Evolutionary conservation across 2,797 vertebrate species (phyloP).

Genomic region (Bovichtus variegatus): DNA sequence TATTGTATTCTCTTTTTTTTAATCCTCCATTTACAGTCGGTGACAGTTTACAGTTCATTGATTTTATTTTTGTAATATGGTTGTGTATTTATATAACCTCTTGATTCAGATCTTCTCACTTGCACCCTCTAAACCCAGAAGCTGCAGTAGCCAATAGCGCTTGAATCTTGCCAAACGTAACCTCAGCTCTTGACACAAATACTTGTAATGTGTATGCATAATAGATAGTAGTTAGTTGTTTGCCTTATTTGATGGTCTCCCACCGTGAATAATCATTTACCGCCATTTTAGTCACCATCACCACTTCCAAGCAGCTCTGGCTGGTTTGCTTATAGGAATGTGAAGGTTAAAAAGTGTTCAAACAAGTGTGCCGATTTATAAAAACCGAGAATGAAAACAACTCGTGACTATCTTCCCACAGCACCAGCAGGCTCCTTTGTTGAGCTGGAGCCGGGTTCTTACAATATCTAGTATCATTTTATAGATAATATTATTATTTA

Average conservation of each 20-base stretch:
- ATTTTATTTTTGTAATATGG: not conserved
- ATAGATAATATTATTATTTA: no score
- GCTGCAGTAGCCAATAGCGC: not conserved
- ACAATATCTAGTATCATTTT: accelerated
- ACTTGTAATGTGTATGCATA: not conserved
- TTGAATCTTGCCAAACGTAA: not conserved
- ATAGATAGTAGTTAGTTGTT: not conserved
- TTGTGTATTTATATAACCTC: not conserved
- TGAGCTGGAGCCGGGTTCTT: not conserved
- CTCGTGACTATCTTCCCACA: slow-evolving; percentile 16
- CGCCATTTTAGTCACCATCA: not conserved
- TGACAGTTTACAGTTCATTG: no score
- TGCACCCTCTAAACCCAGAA: not conserved
- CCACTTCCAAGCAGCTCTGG: not conserved
- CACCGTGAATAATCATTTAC: not conserved
- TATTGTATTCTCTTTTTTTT: not conserved
- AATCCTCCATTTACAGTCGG: not conserved
- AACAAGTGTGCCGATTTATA: not conserved
- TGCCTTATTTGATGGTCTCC: not conserved
- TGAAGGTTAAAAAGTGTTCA: not conserved
- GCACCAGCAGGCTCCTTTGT: not conserved
- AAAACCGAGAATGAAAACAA: not conserved
- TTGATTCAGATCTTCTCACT: not conserved
- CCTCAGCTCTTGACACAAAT: not conserved
- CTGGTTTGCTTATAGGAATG: not conserved